Evolutionary conservation across 2,797 vertebrate genomes (phyloP), one percentile per base, ranked within the genome.

Genomic region (Argentina silus): DNA sequence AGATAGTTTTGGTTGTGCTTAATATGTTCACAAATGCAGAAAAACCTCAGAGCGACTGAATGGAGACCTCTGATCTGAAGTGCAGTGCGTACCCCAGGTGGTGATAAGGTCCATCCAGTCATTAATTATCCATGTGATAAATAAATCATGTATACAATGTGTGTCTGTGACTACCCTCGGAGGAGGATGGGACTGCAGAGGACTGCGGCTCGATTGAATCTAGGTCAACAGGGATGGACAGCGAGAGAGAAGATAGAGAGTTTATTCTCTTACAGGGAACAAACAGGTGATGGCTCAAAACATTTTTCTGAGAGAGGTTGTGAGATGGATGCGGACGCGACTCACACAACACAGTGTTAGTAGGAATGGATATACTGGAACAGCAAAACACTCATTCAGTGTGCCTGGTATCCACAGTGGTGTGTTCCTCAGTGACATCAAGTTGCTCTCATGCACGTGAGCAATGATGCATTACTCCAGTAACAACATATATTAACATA

Each of bases 201-300:
- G 15, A 70, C 57, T 67, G 74, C 42, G 7, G 15, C 43, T 73
- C 27, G 14, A 12, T 47, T 17, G 15, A 74, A 77, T 74, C 57
- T 77, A 64, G 74, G 70, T 73, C 74, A 80, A 1, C 64, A 67
- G 53, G 66, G 63, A 76, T 66, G 47, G 63, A 50, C 56, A 43
- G 48, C 27, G 23, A 42, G 59, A 60, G 53, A 1, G 12, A 1
- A 11, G 59, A 60, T 6, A 60, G 21, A 60, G 57, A 10, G 23
- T 60, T 1, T 12, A 2, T 36, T 36, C 23, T 60, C 11, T 60
- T 60, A 36, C 11, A 14, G 23, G 59, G 11, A 60, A 60, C 59
- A 60, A 27, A 27, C 11, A 7, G 19, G 6, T 4, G 7, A 36
- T 23, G 14, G 23, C 12, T 15, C 27, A 21, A 36, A 42, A 61